Percentiles rank a stretch among this genome's conserved stretches.
phyloP scores from a whole-genome alignment of 2,113 vertebrate genomes.

The Callithrix jacchus region DNA sequence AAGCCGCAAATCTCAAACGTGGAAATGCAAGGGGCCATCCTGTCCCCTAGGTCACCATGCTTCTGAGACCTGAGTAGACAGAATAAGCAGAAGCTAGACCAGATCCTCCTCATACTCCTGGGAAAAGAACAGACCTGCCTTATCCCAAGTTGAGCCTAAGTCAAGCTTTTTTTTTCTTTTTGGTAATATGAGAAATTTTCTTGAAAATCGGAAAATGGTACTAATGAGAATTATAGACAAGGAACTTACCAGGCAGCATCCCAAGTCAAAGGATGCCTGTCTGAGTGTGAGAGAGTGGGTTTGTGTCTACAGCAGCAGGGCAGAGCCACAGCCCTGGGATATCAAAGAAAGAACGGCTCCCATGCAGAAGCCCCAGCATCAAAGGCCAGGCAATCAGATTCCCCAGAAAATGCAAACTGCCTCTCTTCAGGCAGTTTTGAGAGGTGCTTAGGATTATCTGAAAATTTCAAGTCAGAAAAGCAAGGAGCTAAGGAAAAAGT shows the following conservation, averaged over 20 bases:
- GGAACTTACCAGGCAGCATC: too few species aligned
- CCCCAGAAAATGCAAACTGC: background rate
- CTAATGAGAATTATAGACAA: background rate
- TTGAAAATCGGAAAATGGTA: background rate
- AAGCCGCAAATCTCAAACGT: background rate
- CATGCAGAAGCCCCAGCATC: background rate
- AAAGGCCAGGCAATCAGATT: background rate
- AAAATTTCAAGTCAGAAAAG: background rate
- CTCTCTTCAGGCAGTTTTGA: background rate
- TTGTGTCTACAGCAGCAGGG: accelerated
- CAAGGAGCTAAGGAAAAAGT: background rate
- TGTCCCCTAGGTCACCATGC: too few species aligned
- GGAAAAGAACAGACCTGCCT: too few species aligned
- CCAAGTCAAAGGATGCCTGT: too few species aligned
- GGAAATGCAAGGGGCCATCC: background rate
- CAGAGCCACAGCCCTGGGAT: background rate
- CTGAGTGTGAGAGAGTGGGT: background rate
- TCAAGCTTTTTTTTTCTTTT: background rate
- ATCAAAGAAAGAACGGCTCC: background rate
- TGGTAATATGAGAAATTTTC: background rate
- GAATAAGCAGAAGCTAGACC: too few species aligned
- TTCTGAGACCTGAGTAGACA: too few species aligned
- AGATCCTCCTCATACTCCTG: too few species aligned
- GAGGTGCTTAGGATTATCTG: background rate
- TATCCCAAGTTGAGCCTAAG: too few species aligned